These are phyloP conservation scores for Phyllotis vaccarum DNA, from an alignment of 2,797 vertebrate species.

Conservation along the genomic window DNA sequence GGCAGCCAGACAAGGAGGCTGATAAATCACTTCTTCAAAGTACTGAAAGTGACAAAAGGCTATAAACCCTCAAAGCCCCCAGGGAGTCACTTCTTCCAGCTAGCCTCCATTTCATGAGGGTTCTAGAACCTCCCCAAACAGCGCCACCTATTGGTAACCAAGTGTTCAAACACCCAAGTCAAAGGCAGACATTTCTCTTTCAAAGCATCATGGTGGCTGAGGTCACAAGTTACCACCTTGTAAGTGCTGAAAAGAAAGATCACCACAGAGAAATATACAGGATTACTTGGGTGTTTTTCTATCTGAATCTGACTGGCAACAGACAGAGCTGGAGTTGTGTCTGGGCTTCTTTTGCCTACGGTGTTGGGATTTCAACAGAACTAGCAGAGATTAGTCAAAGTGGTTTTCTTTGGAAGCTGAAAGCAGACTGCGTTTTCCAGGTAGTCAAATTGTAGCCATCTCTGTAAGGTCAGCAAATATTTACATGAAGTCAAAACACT, in stretches of 20 bases:
- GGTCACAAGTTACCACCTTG: background rate
- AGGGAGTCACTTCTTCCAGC: background rate
- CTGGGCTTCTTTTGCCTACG: background rate
- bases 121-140: background rate
- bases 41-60: background rate
- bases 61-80: background rate
- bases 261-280: background rate
- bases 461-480: background rate
- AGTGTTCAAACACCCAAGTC: no score
- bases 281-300: background rate
- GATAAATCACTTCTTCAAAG: background rate
- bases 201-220: background rate
- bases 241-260: background rate
- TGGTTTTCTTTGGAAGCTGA: background rate
- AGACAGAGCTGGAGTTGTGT: background rate
- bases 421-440: background rate
- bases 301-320: background rate
- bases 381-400: background rate
- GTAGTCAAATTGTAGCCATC: background rate
- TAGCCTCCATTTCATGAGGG: background rate
- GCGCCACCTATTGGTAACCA: background rate
- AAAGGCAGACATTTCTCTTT: background rate
- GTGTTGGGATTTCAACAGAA: background rate
- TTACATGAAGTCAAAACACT: background rate
- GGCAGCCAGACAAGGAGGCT: background rate